A percentile compares a stretch with the other conserved stretches of the same genome.
Conservation (phyloP, 64 coral and sea anemone genomes). For the Dendronephthya gigantea region DNA sequence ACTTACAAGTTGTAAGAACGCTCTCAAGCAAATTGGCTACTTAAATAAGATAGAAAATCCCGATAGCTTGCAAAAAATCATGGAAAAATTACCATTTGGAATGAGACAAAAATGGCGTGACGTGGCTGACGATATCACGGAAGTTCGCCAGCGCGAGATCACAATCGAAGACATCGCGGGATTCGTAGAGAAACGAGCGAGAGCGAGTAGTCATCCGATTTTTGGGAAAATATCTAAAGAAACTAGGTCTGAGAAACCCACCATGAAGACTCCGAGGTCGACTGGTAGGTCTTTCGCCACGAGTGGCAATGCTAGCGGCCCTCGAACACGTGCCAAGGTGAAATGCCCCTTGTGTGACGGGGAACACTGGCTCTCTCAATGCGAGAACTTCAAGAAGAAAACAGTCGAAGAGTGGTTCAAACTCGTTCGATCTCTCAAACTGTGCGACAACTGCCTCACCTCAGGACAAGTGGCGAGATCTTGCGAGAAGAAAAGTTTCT, state of each 20-base stretch:
- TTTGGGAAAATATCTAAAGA: not conserved
- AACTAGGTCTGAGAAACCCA: no score
- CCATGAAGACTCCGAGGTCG: no score
- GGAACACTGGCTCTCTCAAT: no score
- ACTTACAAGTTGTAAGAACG: not conserved
- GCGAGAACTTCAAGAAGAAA: not conserved
- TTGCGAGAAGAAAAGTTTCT: not conserved
- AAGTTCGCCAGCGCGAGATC: not conserved
- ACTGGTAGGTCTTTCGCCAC: no score
- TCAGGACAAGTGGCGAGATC: not conserved
- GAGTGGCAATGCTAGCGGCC: no score
- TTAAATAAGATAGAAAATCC: slow-evolving; percentile 31
- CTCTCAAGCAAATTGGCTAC: slow-evolving; percentile 11
- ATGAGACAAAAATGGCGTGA: slow-evolving; percentile 33
- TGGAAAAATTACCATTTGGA: slow-evolving; percentile 21
- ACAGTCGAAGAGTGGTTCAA: not conserved
- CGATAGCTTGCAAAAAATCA: slow-evolving; percentile 13
- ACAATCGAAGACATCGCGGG: not conserved
- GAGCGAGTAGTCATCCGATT: not conserved
- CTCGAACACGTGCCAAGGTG: no score
- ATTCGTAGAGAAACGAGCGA: not conserved
- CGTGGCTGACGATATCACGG: slow-evolving; percentile 4
- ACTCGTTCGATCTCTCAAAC: no score
- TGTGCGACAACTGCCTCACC: not conserved
- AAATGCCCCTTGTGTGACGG: no score